Conservation (phyloP, 1,140 invertebrate genomes). For the Drosophila baimaii region DNA sequence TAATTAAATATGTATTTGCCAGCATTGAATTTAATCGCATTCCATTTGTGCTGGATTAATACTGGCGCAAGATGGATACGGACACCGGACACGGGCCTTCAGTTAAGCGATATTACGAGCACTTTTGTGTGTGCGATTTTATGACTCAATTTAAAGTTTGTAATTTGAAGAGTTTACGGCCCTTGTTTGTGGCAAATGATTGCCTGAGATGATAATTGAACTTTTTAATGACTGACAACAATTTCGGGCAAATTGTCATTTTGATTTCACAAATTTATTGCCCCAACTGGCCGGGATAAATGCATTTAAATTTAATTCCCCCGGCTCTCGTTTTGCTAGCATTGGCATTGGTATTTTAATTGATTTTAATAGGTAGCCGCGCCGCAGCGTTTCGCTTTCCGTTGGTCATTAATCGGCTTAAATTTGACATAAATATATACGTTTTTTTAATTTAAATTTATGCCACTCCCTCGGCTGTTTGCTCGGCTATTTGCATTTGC, state of each 20-base stretch:
- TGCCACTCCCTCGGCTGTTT: constrained; percentile 19
- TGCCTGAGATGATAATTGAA: constrained; percentile 45
- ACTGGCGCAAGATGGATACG: constrained; percentile 9
- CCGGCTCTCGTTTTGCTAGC: constrained; percentile 18
- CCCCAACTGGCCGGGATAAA: constrained; percentile 44
- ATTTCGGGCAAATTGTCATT: constrained; percentile 45
- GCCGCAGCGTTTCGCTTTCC: constrained; percentile 30
- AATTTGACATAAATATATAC: constrained; percentile 69
- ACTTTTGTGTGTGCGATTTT: constrained; percentile 40
- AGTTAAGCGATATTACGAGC: constrained; percentile 36
- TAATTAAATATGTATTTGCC: constrained; percentile 74
- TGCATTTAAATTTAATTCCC: constrained; percentile 61
- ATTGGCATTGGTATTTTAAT: constrained; percentile 62
- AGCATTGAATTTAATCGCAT: constrained; percentile 71
- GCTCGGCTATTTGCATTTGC: constrained; percentile 29
- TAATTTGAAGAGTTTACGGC: constrained; percentile 41
- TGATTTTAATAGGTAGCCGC: constrained; percentile 67
- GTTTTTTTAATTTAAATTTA: constrained; percentile 54
- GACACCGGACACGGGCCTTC: constrained; percentile 5
- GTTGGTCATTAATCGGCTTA: constrained; percentile 73
- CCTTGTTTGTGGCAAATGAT: constrained; percentile 24
- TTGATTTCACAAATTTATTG: constrained; percentile 68
- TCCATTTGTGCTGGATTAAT: constrained; percentile 59
- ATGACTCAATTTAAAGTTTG: constrained; percentile 53
- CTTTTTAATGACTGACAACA: constrained; percentile 46